Evolutionary conservation across 2,888 invertebrate species (phyloP).

Genomic region (Lithophane ornitopus): DNA sequence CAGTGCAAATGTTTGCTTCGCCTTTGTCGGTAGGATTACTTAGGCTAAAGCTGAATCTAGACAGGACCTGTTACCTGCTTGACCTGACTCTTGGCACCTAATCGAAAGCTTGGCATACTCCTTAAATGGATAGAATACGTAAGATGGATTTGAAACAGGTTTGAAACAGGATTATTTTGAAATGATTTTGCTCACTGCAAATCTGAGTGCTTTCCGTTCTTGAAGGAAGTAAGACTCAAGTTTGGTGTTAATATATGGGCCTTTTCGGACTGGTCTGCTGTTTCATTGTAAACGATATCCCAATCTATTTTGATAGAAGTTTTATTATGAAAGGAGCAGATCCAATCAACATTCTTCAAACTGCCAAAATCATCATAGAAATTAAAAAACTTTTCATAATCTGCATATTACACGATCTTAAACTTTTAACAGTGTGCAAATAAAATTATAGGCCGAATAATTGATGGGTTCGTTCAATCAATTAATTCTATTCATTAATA

Average conservation of each 20-base stretch:
- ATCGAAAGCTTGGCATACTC: conserved; percentile 51
- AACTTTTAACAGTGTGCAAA: conserved; percentile 69
- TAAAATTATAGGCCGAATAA: conserved; percentile 75
- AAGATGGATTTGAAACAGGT: conserved; percentile 4
- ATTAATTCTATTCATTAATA: conserved; percentile 76
- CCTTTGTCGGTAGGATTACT: conserved; percentile 57
- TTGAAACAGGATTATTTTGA: not conserved
- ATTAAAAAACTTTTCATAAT: conserved; percentile 65
- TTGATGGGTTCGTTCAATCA: conserved; percentile 76
- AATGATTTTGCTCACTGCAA: not conserved
- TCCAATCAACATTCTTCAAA: conserved; percentile 44
- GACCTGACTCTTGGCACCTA: conserved; percentile 52
- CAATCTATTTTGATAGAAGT: not conserved
- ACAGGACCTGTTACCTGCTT: conserved; percentile 40
- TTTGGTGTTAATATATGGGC: not conserved
- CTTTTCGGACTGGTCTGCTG: too few species aligned
- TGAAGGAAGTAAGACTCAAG: not conserved
- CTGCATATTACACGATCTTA: conserved; percentile 64
- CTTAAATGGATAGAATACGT: conserved; percentile 28
- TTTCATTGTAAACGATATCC: not conserved
- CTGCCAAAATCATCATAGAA: conserved; percentile 55
- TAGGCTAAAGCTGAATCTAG: conserved; percentile 47
- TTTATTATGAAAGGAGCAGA: conserved; percentile 31
- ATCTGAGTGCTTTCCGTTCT: not conserved
- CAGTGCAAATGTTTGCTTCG: conserved; percentile 63